These are phyloP conservation scores for Troides aeacus DNA, from an alignment of 2,888 invertebrate genomes.

Conservation along the genomic window DNA sequence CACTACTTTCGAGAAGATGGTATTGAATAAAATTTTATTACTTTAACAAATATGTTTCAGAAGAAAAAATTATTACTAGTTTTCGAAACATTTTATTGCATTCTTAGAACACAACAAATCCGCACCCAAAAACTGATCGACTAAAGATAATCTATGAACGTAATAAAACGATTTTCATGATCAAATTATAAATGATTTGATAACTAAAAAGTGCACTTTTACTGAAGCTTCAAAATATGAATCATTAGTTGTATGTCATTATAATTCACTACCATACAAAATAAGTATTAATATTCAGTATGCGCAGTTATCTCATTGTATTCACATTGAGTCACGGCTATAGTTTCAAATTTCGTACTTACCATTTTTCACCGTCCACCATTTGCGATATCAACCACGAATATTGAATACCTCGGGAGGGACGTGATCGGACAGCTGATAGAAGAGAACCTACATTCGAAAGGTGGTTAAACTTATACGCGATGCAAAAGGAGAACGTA, in stretches of 20 bases:
- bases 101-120: neutral
- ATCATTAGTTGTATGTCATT: neutral
- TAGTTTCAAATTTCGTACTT: constrained; percentile 27
- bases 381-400: constrained; percentile 24
- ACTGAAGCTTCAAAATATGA: neutral
- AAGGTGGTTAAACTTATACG: constrained; percentile 45
- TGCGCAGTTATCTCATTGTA: constrained; percentile 27
- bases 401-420: constrained; percentile 7
- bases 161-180: neutral
- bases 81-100: neutral
- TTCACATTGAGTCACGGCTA: constrained; percentile 26
- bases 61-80: neutral
- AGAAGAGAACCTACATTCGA: constrained; percentile 24
- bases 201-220: neutral
- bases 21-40: neutral
- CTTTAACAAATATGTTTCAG: neutral
- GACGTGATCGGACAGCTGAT: constrained; percentile 28
- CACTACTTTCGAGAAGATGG: neutral
- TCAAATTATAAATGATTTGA: neutral
- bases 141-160: neutral
- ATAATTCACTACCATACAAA: constrained; percentile 9
- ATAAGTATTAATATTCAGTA: constrained; percentile 11
- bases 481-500: constrained; percentile 56
- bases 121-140: neutral
- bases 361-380: constrained; percentile 23